Conservation (phyloP, 2,888 invertebrate species). For the Cryptus viduatorius region DNA sequence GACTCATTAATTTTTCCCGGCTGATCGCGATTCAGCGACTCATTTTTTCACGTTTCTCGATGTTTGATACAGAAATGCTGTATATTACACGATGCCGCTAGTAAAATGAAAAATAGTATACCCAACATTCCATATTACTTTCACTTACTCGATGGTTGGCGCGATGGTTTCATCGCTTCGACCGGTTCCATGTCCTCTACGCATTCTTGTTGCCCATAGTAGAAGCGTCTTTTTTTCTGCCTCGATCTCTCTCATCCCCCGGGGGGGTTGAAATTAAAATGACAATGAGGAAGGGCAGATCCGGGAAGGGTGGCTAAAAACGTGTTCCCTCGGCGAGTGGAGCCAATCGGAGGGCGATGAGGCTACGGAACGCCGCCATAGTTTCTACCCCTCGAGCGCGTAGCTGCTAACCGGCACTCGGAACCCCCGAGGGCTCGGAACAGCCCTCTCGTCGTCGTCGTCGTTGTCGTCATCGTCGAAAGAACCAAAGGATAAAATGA, state of each 20-base stretch:
- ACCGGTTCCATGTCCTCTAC: constrained; percentile 70
- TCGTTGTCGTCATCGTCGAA: constrained; percentile 51
- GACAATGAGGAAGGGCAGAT: constrained; percentile 83
- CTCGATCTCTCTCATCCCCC: constrained; percentile 72
- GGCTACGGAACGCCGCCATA: constrained; percentile 79
- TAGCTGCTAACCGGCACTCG: constrained; percentile 43
- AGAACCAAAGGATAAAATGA: constrained; percentile 54
- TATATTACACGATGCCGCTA: no score
- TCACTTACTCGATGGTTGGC: constrained; percentile 75
- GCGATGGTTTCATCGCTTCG: constrained; percentile 76
- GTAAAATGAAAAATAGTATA: no score
- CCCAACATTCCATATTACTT: not conserved
- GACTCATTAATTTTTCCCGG: no score
- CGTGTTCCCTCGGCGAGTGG: constrained; percentile 78
- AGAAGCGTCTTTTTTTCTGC: constrained; percentile 70
- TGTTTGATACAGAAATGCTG: no score
- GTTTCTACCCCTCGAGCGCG: constrained; percentile 73
- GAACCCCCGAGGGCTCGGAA: constrained; percentile 46
- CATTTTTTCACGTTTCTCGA: no score
- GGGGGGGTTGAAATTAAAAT: constrained; percentile 84
- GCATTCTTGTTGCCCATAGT: constrained; percentile 43
- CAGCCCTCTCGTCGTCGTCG: constrained; percentile 55
- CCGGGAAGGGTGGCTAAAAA: constrained; percentile 82
- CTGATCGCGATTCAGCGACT: no score
- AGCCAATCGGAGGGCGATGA: constrained; percentile 81